These are phyloP conservation scores for Dolichopus griseipennis DNA, from an alignment of 2,888 invertebrate genomes.

Conservation along the genomic window DNA sequence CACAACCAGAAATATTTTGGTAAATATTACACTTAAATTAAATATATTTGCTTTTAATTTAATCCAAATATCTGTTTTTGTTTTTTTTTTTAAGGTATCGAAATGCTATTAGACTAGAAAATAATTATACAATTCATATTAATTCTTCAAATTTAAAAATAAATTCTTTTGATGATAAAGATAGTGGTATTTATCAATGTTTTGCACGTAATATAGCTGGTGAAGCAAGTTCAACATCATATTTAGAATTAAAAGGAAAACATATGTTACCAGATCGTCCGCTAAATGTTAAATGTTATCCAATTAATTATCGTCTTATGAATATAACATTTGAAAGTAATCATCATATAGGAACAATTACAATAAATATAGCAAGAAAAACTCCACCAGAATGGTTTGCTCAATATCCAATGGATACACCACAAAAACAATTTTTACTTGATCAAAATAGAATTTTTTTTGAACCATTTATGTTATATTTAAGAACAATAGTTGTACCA, in stretches of 20 bases:
- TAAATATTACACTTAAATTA: conserved; percentile 28
- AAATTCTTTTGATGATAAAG: conserved; percentile 39
- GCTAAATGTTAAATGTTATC: conserved; percentile 39
- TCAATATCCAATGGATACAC: conserved; percentile 26
- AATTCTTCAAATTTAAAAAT: conserved; percentile 36
- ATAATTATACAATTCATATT: conserved; percentile 35
- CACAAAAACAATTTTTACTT: neutral
- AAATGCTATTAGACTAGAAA: conserved; percentile 36
- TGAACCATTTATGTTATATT: conserved; percentile 36
- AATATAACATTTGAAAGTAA: conserved; percentile 38
- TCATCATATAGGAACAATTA: conserved; percentile 31
- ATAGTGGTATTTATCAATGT: conserved; percentile 43
- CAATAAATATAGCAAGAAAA: conserved; percentile 37
- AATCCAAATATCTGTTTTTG: neutral
- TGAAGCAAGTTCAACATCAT: conserved; percentile 35
- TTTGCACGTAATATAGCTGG: conserved; percentile 42
- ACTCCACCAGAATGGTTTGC: conserved; percentile 40
- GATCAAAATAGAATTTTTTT: conserved; percentile 24
- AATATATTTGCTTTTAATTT: conserved; percentile 9
- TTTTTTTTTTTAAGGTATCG: conserved; percentile 28
- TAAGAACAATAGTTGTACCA: conserved; percentile 35
- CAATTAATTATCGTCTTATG: conserved; percentile 39
- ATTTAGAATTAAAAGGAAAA: conserved; percentile 31
- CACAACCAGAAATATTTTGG: conserved; percentile 60
- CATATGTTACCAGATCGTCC: conserved; percentile 31